Evolutionary conservation across 2,113 vertebrate species (phyloP).

Genomic region (Cacatua alba): DNA sequence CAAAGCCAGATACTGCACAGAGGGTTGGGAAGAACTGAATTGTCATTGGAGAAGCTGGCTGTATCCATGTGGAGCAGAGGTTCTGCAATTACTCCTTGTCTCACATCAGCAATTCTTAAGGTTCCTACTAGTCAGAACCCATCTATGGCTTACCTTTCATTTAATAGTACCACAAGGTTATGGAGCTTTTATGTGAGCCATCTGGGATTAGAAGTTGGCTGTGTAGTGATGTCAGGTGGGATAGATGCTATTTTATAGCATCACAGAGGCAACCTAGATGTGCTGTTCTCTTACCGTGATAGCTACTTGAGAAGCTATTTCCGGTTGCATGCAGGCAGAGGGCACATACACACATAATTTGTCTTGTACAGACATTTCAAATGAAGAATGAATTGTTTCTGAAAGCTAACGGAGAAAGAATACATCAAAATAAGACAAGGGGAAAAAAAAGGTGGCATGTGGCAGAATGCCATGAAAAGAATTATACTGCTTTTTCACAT

Average conservation of each 20-base stretch:
- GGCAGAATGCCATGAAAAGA: not conserved
- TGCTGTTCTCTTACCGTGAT: not conserved
- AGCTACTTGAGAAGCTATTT: not conserved
- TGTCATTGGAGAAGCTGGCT: not conserved
- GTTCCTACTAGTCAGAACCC: not conserved
- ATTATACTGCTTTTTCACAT: not conserved
- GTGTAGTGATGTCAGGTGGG: not conserved
- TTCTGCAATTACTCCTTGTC: not conserved
- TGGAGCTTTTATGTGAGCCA: not conserved
- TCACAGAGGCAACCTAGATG: not conserved
- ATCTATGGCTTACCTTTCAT: not conserved
- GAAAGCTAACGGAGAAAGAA: not conserved
- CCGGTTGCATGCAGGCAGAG: not conserved
- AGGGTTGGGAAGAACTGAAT: not conserved
- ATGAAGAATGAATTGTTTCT: not conserved
- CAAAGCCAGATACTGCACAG: not conserved
- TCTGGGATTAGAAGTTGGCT: not conserved
- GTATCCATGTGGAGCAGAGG: not conserved
- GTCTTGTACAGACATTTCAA: not conserved
- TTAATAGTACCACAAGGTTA: not conserved
- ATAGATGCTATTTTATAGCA: not conserved
- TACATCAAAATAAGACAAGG: not conserved
- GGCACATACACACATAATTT: not conserved
- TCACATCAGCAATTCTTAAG: not conserved
- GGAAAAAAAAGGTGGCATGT: not conserved